phyloP scores from a whole-genome alignment of 2,797 vertebrate species.

The Mormyrus proboscirostris region DNA sequence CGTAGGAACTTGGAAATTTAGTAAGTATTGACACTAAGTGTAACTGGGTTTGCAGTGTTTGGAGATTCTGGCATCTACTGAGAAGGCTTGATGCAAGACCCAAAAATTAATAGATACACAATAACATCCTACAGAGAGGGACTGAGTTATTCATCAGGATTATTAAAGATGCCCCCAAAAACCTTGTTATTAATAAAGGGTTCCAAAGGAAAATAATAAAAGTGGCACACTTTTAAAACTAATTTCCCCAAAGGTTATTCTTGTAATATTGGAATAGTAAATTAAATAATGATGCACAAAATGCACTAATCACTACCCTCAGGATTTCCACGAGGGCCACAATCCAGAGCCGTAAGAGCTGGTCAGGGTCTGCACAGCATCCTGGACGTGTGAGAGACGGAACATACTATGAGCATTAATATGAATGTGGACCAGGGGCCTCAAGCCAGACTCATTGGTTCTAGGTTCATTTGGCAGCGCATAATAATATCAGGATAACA shows the following conservation, averaged over 20 bases:
- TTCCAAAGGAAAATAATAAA: neutral
- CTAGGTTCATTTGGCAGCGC: slow-evolving; percentile 43
- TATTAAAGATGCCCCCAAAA: slow-evolving; percentile 1
- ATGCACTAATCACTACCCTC: neutral
- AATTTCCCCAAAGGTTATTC: neutral
- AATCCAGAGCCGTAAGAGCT: neutral
- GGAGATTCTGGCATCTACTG: neutral
- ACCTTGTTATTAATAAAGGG: neutral
- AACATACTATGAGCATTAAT: slow-evolving; percentile 56
- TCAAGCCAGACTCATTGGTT: slow-evolving; percentile 52
- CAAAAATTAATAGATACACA: neutral
- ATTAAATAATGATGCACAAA: slow-evolving; percentile 1
- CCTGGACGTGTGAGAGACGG: slow-evolving; percentile 48
- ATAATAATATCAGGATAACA: slow-evolving; percentile 52
- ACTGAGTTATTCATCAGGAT: neutral
- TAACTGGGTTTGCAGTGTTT: neutral
- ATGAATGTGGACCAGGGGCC: slow-evolving; percentile 60
- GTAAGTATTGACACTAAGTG: neutral
- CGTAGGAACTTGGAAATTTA: neutral
- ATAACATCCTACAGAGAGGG: slow-evolving; percentile 4
- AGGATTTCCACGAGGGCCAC: neutral
- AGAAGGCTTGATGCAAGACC: neutral
- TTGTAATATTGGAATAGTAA: neutral
- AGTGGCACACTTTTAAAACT: neutral
- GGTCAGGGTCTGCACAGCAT: neutral